Base-by-base conservation (phyloP, 2,888 invertebrate species). In the Nephrocerus scutellatus region DNA sequence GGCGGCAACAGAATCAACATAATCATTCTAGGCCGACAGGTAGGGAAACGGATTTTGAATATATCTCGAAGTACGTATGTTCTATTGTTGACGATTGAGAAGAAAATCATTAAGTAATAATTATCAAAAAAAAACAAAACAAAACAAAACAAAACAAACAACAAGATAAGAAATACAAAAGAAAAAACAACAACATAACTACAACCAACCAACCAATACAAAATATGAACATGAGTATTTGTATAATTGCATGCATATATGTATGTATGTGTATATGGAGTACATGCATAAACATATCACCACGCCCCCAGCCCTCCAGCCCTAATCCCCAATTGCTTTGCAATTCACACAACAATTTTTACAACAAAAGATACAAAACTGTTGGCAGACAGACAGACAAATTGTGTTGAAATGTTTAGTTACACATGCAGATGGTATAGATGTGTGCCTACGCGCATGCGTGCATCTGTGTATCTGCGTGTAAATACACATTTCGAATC, bases 41-140 rank as follows among this genome's bases (percentile, higher is more conserved):
- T 51, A 57, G 63, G 48, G 62, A 60, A 58, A 54, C 60, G 36
- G 66, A 66, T 49, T 66, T 59, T 52, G 66, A 65, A 56, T 63
- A 61, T 55, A 64, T 65, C 56, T 62, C 64, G 52, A 64, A 64
- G 57, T 64, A 56, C 46, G 65, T 65, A 55, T 63, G 64, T 56
- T 66, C 65, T 53, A 66, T 65, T 56, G 64, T 65, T 55, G 65
- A 65, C 59, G 65, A 66, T 47, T 49, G 42, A 47, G 41, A n/a
- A n/a, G n/a, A n/a, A n/a, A n/a, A n/a, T n/a, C n/a, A n/a, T 49
- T 62, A 60, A 49, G 51, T 40, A 41, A 36, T n/a, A 18, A 19
- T 38, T 41, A 40, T 49, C 33, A 49, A 43, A 38, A 44, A 44
- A 39, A 25, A 28, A 30, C 33, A 43, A 44, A 37, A 42, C 25